Conservation (phyloP, 2,888 invertebrate species). For the Hirtodrosophila histrioides region DNA sequence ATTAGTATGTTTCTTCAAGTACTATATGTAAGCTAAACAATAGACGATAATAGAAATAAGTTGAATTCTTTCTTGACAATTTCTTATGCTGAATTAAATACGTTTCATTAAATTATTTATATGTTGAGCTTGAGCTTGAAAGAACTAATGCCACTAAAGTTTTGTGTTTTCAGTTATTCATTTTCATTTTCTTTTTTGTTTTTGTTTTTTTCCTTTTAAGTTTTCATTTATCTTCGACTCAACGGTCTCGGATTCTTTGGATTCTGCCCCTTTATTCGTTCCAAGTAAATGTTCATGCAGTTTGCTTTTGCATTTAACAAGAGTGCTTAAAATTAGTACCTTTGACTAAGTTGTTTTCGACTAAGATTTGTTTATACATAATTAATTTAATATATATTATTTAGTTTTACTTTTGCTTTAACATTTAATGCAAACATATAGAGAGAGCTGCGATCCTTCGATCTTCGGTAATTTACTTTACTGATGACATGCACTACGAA, state of each 20-base stretch:
- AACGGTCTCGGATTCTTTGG: slow-evolving; percentile 12
- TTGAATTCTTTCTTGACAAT: slow-evolving; percentile 40
- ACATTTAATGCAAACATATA: slow-evolving; percentile 69
- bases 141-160: slow-evolving; percentile 53
- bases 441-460: slow-evolving; percentile 45
- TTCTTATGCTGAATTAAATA: slow-evolving; percentile 39
- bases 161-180: slow-evolving; percentile 33
- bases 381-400: slow-evolving; percentile 59
- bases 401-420: slow-evolving; percentile 43
- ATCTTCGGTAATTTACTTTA: slow-evolving; percentile 32
- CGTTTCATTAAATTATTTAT: slow-evolving; percentile 42
- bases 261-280: slow-evolving; percentile 11
- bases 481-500: slow-evolving; percentile 53
- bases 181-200: slow-evolving; percentile 2
- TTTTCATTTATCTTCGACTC: slow-evolving; percentile 19
- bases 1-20: slow-evolving; percentile 41
- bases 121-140: slow-evolving; percentile 62
- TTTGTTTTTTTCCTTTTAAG: slow-evolving; percentile 12
- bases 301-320: slow-evolving; percentile 60
- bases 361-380: slow-evolving; percentile 65
- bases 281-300: slow-evolving; percentile 33
- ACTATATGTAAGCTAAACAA: slow-evolving; percentile 59
- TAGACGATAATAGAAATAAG: slow-evolving; percentile 61
- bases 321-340: slow-evolving; percentile 72
- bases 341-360: slow-evolving; percentile 70